These are phyloP conservation scores for Rotaria magnacalcarata DNA, from an alignment of 2,888 invertebrate species.

Conservation along the genomic window DNA sequence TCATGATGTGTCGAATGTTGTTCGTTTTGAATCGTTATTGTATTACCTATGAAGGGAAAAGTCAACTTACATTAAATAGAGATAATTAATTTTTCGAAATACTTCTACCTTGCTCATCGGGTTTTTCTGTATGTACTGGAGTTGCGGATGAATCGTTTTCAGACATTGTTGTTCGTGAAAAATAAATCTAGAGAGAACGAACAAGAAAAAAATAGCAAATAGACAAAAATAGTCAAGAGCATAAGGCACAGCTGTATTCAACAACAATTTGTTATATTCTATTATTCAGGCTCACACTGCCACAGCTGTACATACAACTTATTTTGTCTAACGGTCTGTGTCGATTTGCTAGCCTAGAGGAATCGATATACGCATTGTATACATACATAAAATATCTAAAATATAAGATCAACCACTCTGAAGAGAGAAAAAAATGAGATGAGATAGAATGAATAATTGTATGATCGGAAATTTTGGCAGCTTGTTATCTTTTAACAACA, in stretches of 20 bases:
- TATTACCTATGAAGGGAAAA: no score
- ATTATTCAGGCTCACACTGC: neutral
- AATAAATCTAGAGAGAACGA: neutral
- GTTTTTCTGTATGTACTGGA: neutral
- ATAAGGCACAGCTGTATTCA: neutral
- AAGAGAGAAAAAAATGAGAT: neutral
- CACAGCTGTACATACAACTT: slow-evolving; percentile 2
- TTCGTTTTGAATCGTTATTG: no score
- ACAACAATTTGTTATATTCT: neutral
- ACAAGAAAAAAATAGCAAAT: neutral
- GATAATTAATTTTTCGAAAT: no score
- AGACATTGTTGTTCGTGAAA: neutral
- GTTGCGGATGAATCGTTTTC: neutral
- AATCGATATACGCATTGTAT: neutral
- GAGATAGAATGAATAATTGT: slow-evolving; percentile 29
- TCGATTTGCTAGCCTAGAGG: slow-evolving; percentile 14
- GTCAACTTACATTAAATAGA: no score
- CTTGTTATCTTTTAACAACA: neutral
- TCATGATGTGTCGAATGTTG: no score
- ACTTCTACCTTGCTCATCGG: neutral
- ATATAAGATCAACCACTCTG: slow-evolving; percentile 10
- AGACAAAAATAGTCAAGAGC: neutral
- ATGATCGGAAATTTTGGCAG: slow-evolving; percentile 21
- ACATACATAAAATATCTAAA: neutral
- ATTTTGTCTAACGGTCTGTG: slow-evolving; percentile 3